phyloP scores from a whole-genome alignment of 2,888 invertebrate species.

The Rhagonycha fulva region DNA sequence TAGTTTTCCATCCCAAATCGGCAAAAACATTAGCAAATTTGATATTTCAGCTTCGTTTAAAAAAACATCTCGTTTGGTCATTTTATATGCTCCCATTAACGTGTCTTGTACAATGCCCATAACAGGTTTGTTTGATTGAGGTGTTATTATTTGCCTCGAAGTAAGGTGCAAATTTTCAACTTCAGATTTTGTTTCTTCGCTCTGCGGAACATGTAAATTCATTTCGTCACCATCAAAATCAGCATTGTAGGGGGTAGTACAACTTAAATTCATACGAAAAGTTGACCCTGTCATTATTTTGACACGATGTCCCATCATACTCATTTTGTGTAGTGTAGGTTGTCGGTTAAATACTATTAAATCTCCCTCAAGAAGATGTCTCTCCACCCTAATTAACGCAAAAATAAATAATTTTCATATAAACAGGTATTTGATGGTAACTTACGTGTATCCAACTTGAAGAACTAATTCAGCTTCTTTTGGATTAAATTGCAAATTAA shows the following conservation, averaged over 20 bases:
- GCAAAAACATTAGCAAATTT: conserved; percentile 98
- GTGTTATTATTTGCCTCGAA: conserved; percentile 92
- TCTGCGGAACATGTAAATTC: conserved; percentile 99
- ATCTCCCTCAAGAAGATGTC: conserved; percentile 97
- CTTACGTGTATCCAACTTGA: conserved; percentile 85
- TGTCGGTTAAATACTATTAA: conserved; percentile 99
- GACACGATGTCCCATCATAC: conserved; percentile 99
- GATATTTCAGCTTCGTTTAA: conserved; percentile 98
- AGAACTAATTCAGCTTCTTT: conserved; percentile 97
- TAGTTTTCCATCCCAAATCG: conserved; percentile 99
- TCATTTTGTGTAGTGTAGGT: conserved; percentile 99
- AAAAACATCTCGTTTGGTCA: conserved; percentile 99
- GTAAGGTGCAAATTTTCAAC: conserved; percentile 97
- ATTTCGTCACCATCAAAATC: conserved; percentile 99
- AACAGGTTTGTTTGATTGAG: conserved; percentile 98
- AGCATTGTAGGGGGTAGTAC: conserved; percentile 99
- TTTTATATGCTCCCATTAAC: conserved; percentile 95
- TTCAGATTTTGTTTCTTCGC: conserved; percentile 97
- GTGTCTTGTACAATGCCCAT: conserved; percentile 99
- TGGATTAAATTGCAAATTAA: conserved; percentile 97
- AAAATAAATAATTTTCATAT: background rate
- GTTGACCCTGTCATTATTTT: conserved; percentile 99
- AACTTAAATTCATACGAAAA: conserved; percentile 95
- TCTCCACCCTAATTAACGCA: conserved; percentile 70
- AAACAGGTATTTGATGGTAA: conserved; percentile 11